phyloP scores from a whole-genome alignment of 2,797 vertebrate species.

The Pipistrellus pygmaeus region DNA sequence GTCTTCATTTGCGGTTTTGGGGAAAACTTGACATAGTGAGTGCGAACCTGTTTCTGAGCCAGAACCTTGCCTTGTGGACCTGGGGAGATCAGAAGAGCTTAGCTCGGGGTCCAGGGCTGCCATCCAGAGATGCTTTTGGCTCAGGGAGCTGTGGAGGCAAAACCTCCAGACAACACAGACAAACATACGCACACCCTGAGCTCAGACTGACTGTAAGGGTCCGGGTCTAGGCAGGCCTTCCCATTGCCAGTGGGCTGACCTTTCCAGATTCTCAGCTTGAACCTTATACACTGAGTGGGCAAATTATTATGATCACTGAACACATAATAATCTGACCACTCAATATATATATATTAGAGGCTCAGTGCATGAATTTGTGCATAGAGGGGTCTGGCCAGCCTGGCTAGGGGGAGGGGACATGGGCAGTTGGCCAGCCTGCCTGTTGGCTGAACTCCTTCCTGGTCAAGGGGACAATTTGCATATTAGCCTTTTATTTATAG shows the following conservation, averaged over 20 bases:
- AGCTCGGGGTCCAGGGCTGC: not conserved
- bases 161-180: not conserved
- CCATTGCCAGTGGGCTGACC: not conserved
- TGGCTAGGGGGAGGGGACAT: no score
- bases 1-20: slow-evolving; percentile 13
- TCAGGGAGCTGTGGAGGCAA: not conserved
- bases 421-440: no score
- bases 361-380: no score
- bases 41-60: not conserved
- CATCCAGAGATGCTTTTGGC: not conserved
- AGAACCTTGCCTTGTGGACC: not conserved
- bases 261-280: not conserved
- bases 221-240: not conserved
- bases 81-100: not conserved
- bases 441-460: no score
- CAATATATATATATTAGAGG: no score
- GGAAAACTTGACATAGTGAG: not conserved
- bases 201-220: not conserved
- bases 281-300: not conserved
- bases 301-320: no score
- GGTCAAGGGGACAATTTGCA: no score
- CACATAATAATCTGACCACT: no score
- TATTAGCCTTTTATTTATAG: no score
- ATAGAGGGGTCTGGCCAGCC: no score
- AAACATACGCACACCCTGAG: not conserved